A percentile compares a stretch with the other conserved stretches of the same genome.
Conservation (phyloP, 92 coral and sea anemone species). For the Umimayanthus kanabou region DNA sequence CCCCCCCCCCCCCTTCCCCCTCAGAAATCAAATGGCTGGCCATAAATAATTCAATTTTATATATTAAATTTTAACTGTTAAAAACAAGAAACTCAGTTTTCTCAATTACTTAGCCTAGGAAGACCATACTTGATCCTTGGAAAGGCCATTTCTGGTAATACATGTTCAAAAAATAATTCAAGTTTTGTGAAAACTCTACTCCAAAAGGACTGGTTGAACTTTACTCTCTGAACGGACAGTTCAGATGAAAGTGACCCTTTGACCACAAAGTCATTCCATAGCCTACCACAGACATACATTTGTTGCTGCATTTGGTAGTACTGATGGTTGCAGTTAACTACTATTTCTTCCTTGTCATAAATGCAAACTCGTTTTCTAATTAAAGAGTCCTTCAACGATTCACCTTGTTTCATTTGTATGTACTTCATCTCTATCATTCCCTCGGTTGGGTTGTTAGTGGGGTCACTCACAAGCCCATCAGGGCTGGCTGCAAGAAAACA, state of each 20-base stretch:
- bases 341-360: not conserved
- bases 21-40: not conserved
- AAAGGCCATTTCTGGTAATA: slow-evolving; percentile 21
- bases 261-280: slow-evolving; percentile 55
- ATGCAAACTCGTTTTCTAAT: slow-evolving; percentile 29
- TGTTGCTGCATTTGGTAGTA: slow-evolving; percentile 43
- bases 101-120: not conserved
- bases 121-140: slow-evolving; percentile 18
- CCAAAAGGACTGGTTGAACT: slow-evolving; percentile 38
- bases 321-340: slow-evolving; percentile 19
- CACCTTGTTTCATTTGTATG: slow-evolving; percentile 38
- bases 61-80: not conserved
- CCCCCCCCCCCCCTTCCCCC: not conserved
- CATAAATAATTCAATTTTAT: not conserved
- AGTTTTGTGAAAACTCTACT: slow-evolving; percentile 12
- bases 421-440: slow-evolving; percentile 34
- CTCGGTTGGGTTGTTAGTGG: slow-evolving; percentile 17
- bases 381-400: slow-evolving; percentile 28
- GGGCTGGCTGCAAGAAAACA: slow-evolving; percentile 50
- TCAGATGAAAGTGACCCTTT: slow-evolving; percentile 34
- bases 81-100: not conserved
- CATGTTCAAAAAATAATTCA: slow-evolving; percentile 11
- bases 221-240: slow-evolving; percentile 35
- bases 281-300: slow-evolving; percentile 30
- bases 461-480: slow-evolving; percentile 49